phyloP scores from a whole-genome alignment of 2,888 invertebrate species.

The Taenaris catops region DNA sequence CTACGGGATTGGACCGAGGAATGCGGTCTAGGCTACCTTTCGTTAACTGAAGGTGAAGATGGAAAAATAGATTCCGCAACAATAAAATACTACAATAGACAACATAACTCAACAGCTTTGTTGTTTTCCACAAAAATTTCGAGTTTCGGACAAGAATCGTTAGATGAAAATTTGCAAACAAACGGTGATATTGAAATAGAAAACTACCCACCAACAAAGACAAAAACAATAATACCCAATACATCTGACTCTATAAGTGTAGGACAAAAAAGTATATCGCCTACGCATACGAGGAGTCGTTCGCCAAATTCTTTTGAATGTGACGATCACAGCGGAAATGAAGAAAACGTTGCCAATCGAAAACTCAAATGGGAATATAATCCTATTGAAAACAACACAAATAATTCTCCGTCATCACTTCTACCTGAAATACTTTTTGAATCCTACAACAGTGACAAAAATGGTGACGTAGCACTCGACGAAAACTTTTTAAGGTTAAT shows the following conservation, averaged over 20 bases:
- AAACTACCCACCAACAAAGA: constrained; percentile 67
- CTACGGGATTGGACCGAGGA: constrained; percentile 53
- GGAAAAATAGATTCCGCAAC: constrained; percentile 56
- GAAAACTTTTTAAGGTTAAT: constrained; percentile 77
- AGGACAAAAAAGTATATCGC: constrained; percentile 63
- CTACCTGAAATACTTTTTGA: constrained; percentile 73
- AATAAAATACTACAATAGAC: constrained; percentile 63
- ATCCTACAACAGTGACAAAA: constrained; percentile 71
- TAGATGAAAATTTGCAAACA: constrained; percentile 52
- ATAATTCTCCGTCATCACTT: constrained; percentile 49
- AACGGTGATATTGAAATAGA: constrained; percentile 64
- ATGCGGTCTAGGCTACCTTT: constrained; percentile 66
- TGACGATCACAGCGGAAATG: constrained; percentile 37
- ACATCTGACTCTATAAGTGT: constrained; percentile 62
- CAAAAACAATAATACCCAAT: constrained; percentile 61
- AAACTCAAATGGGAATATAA: constrained; percentile 70
- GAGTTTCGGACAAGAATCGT: constrained; percentile 71
- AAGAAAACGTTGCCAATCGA: constrained; percentile 41
- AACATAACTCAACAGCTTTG: constrained; percentile 60
- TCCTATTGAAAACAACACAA: constrained; percentile 52
- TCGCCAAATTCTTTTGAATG: constrained; percentile 52
- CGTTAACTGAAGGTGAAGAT: constrained; percentile 53
- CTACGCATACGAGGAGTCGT: constrained; percentile 60
- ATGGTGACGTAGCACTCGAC: constrained; percentile 48
- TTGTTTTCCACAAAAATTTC: constrained; percentile 76